phyloP scores from a whole-genome alignment of 2,797 vertebrate genomes.

The Netta rufina region DNA sequence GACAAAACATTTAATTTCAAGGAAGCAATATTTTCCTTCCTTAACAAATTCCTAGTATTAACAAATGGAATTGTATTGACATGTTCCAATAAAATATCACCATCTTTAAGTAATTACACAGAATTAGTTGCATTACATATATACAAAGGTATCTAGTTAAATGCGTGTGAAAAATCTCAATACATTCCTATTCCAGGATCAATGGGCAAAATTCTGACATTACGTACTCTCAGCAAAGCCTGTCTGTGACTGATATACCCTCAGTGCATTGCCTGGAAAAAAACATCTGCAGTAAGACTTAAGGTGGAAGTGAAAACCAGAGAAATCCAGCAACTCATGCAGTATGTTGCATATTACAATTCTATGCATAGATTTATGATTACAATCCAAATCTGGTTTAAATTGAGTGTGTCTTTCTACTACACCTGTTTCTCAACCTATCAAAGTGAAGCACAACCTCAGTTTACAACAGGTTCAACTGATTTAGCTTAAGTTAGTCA shows the following conservation, averaged over 20 bases:
- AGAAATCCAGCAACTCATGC: neutral
- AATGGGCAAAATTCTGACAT: neutral
- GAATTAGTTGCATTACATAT: neutral
- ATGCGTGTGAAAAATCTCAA: neutral
- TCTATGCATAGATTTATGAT: neutral
- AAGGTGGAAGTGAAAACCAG: neutral
- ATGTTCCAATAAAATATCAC: no score
- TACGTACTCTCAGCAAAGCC: neutral
- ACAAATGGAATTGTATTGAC: neutral
- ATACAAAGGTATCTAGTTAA: neutral
- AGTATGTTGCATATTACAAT: neutral
- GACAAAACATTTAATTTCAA: neutral
- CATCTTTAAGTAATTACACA: neutral
- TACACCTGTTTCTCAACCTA: neutral
- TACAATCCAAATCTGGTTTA: neutral
- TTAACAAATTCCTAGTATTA: neutral
- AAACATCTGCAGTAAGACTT: neutral
- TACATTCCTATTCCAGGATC: neutral
- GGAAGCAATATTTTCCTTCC: neutral
- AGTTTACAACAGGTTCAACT: neutral
- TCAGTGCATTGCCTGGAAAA: neutral
- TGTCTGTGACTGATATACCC: neutral
- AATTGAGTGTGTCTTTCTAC: neutral
- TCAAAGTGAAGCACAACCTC: neutral
- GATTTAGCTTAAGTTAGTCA: neutral